Conservation (phyloP, 2,113 vertebrate species). For the Solea senegalensis region DNA sequence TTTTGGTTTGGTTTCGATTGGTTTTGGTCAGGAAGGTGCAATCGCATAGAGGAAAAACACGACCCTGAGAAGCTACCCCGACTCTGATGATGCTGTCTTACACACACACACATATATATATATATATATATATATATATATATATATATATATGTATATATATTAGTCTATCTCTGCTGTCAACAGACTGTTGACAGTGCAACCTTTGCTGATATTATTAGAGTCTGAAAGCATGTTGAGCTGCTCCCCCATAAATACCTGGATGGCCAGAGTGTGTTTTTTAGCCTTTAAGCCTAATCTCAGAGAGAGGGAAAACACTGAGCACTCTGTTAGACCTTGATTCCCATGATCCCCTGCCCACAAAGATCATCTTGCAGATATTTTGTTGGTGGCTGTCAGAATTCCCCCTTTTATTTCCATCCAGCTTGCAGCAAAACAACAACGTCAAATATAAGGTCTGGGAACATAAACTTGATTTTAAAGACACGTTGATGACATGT, state of each 20-base stretch:
- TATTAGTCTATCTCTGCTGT: slow-evolving; percentile 25
- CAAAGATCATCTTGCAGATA: slow-evolving; percentile 23
- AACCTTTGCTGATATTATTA: slow-evolving; percentile 29
- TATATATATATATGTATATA: neutral
- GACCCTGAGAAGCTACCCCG: neutral
- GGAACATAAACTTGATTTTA: slow-evolving; percentile 23
- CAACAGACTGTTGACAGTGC: neutral
- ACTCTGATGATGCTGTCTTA: slow-evolving; percentile 2
- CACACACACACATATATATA: neutral
- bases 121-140: neutral
- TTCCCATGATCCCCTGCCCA: slow-evolving; percentile 34
- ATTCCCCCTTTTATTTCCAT: slow-evolving; percentile 17
- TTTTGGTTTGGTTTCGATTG: neutral
- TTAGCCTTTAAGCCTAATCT: slow-evolving; percentile 44
- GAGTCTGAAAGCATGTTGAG: slow-evolving; percentile 21
- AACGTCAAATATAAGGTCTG: slow-evolving; percentile 24
- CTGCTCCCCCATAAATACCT: slow-evolving; percentile 32
- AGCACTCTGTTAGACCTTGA: slow-evolving; percentile 12
- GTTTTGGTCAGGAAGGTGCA: slow-evolving; percentile 13
- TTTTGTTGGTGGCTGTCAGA: slow-evolving; percentile 22
- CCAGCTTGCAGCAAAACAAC: slow-evolving; percentile 24
- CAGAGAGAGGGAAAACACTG: slow-evolving; percentile 10
- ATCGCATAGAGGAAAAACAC: neutral
- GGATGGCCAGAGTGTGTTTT: slow-evolving; percentile 18
- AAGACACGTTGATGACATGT: slow-evolving; percentile 15